Percentiles rank a stretch among this genome's conserved stretches.
Evolutionary conservation across 2,888 invertebrate genomes (phyloP).

Genomic region (Lampropteryx suffumata): DNA sequence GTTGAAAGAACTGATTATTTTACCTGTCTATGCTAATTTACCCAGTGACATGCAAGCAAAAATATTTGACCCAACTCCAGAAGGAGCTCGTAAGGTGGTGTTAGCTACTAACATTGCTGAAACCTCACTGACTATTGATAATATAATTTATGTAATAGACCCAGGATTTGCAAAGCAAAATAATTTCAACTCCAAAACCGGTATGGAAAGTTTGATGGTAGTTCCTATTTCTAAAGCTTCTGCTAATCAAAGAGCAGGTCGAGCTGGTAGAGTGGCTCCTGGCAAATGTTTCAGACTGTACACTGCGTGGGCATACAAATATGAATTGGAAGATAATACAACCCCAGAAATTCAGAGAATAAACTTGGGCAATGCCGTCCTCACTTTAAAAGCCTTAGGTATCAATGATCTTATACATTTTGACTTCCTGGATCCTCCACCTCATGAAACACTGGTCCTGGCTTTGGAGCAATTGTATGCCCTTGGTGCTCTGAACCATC

Average conservation of each 20-base stretch:
- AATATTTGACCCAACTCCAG: constrained; percentile 99
- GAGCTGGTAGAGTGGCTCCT: constrained; percentile 97
- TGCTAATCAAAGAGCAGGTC: constrained; percentile 98
- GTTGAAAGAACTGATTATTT: constrained; percentile 94
- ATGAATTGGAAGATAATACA: constrained; percentile 98
- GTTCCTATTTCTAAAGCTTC: constrained; percentile 99
- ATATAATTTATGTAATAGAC: constrained; percentile 99
- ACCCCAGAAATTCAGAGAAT: constrained; percentile 99
- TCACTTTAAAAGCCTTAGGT: constrained; percentile 97
- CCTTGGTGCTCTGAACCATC: constrained; percentile 97
- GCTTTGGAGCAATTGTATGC: constrained; percentile 99
- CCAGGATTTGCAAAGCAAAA: constrained; percentile 99
- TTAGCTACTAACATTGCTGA: constrained; percentile 99
- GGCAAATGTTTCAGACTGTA: constrained; percentile 99
- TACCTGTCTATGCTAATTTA: constrained; percentile 98
- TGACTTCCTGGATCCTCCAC: constrained; percentile 99
- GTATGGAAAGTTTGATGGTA: constrained; percentile 99
- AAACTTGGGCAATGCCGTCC: constrained; percentile 98
- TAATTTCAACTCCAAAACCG: constrained; percentile 98
- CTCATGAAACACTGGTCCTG: constrained; percentile 94
- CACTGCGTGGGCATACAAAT: constrained; percentile 99
- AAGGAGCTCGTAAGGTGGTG: constrained; percentile 97
- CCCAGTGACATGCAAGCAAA: constrained; percentile 99
- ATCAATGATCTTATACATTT: constrained; percentile 99
- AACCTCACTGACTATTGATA: constrained; percentile 99